A percentile compares a stretch with the other conserved stretches of the same genome.
These are phyloP conservation scores for Drosophila basisetae DNA, from an alignment of 2,888 invertebrate species.

Conservation along the genomic window DNA sequence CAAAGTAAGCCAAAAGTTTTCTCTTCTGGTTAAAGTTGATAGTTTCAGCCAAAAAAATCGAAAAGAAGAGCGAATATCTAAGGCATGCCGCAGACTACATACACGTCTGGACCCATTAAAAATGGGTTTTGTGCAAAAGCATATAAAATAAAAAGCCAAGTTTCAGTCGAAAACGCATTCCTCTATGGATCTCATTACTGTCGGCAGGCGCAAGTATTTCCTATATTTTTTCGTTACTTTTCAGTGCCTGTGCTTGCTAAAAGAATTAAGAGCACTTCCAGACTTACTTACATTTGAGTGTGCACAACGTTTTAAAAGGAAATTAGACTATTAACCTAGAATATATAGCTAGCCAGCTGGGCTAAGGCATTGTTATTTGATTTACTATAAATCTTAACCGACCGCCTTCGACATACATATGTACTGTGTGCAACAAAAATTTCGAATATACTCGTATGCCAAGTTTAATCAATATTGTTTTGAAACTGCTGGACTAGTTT, in stretches of 20 bases:
- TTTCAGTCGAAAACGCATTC: not conserved
- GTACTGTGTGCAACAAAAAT: not conserved
- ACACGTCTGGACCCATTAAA: not conserved
- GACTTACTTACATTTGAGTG: not conserved
- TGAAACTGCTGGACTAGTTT: not conserved
- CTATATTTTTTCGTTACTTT: not conserved
- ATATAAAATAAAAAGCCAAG: not conserved
- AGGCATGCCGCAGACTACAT: not conserved
- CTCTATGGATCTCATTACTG: not conserved
- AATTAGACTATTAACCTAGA: not conserved
- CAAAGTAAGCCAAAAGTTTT: not conserved
- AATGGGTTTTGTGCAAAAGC: not conserved
- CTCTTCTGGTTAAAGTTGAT: not conserved
- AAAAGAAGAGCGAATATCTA: not conserved
- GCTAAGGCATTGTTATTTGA: not conserved
- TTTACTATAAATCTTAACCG: not conserved
- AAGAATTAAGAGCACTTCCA: not conserved
- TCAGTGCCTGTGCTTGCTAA: not conserved
- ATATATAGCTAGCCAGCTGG: not conserved
- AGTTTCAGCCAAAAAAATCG: not conserved
- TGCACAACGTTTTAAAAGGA: not conserved
- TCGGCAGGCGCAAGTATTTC: not conserved
- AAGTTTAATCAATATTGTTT: not conserved
- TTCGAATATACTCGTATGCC: not conserved
- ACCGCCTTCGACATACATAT: not conserved